Evolutionary conservation across 2,797 vertebrate genomes (phyloP), one percentile per base, ranked within the genome.

Genomic region (Bradypodion ventrale): DNA sequence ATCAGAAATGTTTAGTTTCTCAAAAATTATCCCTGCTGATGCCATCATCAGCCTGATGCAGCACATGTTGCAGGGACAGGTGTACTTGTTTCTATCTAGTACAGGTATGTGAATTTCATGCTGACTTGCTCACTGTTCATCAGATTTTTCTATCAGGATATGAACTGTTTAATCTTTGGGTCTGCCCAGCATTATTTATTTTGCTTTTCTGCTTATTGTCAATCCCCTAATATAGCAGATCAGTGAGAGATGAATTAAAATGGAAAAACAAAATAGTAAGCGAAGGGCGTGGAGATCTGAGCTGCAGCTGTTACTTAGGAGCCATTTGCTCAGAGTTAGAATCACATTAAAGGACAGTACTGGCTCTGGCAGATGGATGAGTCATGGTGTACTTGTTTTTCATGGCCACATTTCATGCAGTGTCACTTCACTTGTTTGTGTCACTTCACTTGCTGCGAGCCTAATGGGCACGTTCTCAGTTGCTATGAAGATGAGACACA

Each of bases 371-470:
- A 82, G 84, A 90, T 10, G 1, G 60, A 37, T 83, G 70, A 87
- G 63, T 93, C 63, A 80, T 56, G 13, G 80, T 85, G 23, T 65
- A 68, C 83, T 89, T 90, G 37, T 5, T 90, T 87, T 87, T 83
- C 13, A 40, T n/a, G 69, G 10, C 40, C 82, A 59, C 44, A 52
- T 42, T 62, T 62, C 21, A 42, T 66, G 13, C 1, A 37, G 44
- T 19, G n/a, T 76, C 85, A n/a, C 68, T 82, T 78, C 37, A 69
- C 37, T 86, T 0, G 0, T 25, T 85, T 0, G 1, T 35, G 40
- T 85, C 0, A 0, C 4, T 5, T 81, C 40, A 16, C 65, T 40
- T 29, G 75, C n/a, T 85, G 2, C 1, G 25, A 87, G 21, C 35
- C 75, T 83, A 42, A 76, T 85, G 79, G 62, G 19, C 70, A 68